A percentile compares a stretch with the other conserved stretches of the same genome.
Evolutionary conservation across 30 jellyfish, hydroid and myxozoan genomes (phyloP).

Genomic region (Aurelia aurita complex sp. Pacific): DNA sequence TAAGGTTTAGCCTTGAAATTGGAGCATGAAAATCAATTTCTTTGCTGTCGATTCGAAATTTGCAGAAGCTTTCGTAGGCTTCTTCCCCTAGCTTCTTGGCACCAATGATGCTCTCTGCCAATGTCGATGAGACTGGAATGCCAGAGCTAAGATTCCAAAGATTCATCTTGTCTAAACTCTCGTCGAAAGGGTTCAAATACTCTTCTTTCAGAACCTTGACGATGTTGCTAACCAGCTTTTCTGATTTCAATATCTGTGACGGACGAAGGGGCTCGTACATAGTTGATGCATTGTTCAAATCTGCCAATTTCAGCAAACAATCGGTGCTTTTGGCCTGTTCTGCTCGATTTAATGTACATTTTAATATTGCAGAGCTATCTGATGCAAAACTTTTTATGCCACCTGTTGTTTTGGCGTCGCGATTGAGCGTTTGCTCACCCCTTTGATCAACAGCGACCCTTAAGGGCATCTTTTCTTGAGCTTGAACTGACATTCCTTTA

Average conservation of each 20-base stretch:
- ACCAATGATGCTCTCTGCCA: constrained; percentile 5
- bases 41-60: too few species aligned
- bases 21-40: too few species aligned
- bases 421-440: constrained; percentile 45
- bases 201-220: too few species aligned
- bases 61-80: background rate
- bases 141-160: constrained; percentile 17
- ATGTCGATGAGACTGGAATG: constrained; percentile 2
- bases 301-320: background rate
- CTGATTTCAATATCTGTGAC: background rate
- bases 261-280: constrained; percentile 3
- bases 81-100: constrained; percentile 8
- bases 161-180: background rate
- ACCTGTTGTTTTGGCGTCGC: constrained; percentile 53
- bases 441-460: constrained; percentile 42
- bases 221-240: background rate
- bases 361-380: background rate
- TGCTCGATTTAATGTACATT: constrained; percentile 27
- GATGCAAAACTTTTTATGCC: constrained; percentile 23
- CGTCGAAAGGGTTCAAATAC: too few species aligned
- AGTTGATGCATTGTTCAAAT: background rate
- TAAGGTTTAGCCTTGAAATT: too few species aligned
- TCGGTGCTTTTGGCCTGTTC: constrained; percentile 10
- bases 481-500: constrained; percentile 58
- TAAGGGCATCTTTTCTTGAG: constrained; percentile 30